phyloP scores from a whole-genome alignment of 2,797 vertebrate genomes.

The Xerus rutilus region DNA sequence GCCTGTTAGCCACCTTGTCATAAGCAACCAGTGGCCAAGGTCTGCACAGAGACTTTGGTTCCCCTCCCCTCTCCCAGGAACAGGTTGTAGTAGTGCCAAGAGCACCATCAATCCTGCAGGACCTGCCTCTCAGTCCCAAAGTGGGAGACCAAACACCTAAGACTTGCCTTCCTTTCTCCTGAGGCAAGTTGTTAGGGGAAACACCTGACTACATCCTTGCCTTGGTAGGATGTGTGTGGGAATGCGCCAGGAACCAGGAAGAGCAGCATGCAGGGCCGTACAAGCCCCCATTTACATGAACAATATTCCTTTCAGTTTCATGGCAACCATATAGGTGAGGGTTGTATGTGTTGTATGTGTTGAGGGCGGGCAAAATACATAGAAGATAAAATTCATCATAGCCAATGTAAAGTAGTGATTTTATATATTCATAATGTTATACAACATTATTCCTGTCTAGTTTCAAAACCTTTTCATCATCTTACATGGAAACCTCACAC shows the following conservation, averaged over 20 bases:
- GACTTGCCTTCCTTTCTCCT: neutral
- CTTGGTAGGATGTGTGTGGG: neutral
- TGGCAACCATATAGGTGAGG: neutral
- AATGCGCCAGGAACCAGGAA: neutral
- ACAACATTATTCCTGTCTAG: neutral
- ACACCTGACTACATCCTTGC: no score
- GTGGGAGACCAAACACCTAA: neutral
- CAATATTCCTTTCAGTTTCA: neutral
- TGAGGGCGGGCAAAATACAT: neutral
- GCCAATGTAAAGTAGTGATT: neutral
- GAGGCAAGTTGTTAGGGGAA: neutral
- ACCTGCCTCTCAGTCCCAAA: neutral
- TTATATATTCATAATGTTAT: neutral
- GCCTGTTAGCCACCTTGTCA: neutral
- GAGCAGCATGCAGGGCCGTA: no score
- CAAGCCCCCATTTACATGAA: neutral
- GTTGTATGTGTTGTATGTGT: neutral
- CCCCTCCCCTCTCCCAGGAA: neutral
- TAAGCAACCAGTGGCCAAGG: neutral
- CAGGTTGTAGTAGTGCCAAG: neutral
- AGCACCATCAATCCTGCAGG: neutral
- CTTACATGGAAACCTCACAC: neutral
- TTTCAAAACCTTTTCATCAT: neutral
- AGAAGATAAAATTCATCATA: neutral
- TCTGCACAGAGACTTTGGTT: neutral